Conservation (phyloP, 2,113 vertebrate genomes). For the Pandion haliaetus region DNA sequence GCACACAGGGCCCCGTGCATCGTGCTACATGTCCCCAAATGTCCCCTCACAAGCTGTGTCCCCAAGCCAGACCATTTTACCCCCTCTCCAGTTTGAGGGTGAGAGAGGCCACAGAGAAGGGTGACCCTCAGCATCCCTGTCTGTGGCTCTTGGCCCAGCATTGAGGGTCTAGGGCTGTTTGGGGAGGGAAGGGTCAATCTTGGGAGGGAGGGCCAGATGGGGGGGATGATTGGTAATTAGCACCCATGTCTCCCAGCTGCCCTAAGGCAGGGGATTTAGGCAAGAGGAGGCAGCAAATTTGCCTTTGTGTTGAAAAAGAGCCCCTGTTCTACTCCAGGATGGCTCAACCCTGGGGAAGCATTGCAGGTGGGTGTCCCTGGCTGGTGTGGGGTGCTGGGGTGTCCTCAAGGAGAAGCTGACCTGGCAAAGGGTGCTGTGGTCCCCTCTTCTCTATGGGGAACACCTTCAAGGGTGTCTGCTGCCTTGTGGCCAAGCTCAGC, state of each 20-base stretch:
- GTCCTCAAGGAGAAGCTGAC: background rate
- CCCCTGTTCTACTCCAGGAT: rapidly evolving
- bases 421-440: background rate
- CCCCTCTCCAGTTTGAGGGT: background rate
- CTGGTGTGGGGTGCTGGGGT: background rate
- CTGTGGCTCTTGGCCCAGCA: rapidly evolving
- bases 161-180: background rate
- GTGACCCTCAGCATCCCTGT: too few relatives aligned
- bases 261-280: background rate
- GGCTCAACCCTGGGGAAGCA: background rate
- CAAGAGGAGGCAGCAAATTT: background rate
- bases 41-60: background rate
- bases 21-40: rapidly evolving
- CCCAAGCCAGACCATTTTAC: background rate
- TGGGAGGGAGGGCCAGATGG: too few relatives aligned
- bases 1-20: rapidly evolving
- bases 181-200: background rate
- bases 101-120: background rate
- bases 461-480: background rate
- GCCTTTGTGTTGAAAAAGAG: too few relatives aligned
- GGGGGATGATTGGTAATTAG: background rate
- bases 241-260: background rate
- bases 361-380: rapidly evolving
- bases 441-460: background rate
- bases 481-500: background rate